Evolutionary conservation across 2,888 invertebrate species (phyloP), one percentile per base, ranked within the genome.

Genomic region (Beris chalybata): DNA sequence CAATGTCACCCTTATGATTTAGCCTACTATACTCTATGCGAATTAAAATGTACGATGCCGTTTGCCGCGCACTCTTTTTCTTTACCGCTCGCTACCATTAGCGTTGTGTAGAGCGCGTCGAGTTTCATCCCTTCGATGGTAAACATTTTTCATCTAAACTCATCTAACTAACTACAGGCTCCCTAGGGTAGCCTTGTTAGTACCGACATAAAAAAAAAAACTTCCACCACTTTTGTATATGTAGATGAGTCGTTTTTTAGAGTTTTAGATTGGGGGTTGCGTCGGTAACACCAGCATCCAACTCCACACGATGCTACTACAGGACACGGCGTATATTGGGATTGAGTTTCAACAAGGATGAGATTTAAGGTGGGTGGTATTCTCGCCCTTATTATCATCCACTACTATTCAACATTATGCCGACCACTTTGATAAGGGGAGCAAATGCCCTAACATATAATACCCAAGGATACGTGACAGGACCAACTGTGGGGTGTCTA

Each of bases 101-200:
- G 9, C 15, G 11, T 15, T 15, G 15, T 50, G 30, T 30, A n/a
- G 4, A 50, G n/a, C 15, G 52, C 4, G 59, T 52, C 44, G 55
- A 64, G 50, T 13, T 68, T 61, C 65, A 65, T 61, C 65, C 56
- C 65, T 44, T 52, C 48, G 32, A 9, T 5, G 61, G 13, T 22
- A 52, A 68, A 68, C 61, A 59, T 64, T 55, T 65, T 64, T 61
- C 68, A 68, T 68, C 68, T 68, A 65, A 68, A 65, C 65, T 68
- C 68, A 59, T 65, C 68, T 65, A 68, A 68, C 68, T 68, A 68
- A 50, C 52, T 63, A 48, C 22, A 59, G 29, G 47, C 47, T 65
- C 65, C 64, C 56, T 50, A 65, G 45, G 50, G 43, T 32, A 22
- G 50, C 11, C 61, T 59, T 47, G 32, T 61, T 61, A 52, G 31